These are phyloP conservation scores for Eumeta japonica DNA, from an alignment of 1,140 invertebrate genomes.

Conservation along the genomic window DNA sequence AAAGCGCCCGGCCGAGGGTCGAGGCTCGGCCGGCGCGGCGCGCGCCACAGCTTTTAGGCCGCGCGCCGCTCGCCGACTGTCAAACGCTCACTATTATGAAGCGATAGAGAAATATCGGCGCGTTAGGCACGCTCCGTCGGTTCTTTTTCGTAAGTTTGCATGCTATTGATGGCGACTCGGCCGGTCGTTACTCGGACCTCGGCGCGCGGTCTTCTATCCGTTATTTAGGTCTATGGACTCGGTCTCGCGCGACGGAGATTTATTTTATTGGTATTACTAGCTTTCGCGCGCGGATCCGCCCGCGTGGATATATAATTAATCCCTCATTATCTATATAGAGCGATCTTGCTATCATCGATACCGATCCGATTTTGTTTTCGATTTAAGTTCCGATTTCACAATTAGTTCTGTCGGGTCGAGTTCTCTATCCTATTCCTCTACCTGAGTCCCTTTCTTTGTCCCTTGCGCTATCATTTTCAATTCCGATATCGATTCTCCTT, in stretches of 20 bases:
- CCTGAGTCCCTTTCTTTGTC: too few species aligned
- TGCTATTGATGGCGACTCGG: slow-evolving; percentile 16
- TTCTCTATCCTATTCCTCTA: too few species aligned
- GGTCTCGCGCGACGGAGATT: not conserved
- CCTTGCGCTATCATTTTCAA: too few species aligned
- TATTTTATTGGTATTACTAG: not conserved
- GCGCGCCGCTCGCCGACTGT: slow-evolving; percentile 27
- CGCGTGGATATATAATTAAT: not conserved
- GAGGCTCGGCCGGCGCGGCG: not conserved
- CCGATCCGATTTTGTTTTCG: too few species aligned
- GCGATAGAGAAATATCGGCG: slow-evolving; percentile 29
- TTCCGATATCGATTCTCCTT: too few species aligned
- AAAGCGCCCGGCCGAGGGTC: not conserved
- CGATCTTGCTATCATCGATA: too few species aligned
- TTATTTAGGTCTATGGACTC: not conserved
- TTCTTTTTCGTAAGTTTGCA: slow-evolving; percentile 19
- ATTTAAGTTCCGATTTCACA: too few species aligned
- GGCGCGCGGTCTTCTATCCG: too few species aligned
- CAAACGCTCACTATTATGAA: slow-evolving; percentile 32
- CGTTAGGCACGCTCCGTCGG: slow-evolving; percentile 26
- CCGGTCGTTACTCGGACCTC: slow-evolving; percentile 5
- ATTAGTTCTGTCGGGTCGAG: too few species aligned
- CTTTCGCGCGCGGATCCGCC: not conserved
- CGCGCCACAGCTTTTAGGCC: too few species aligned
- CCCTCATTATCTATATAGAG: too few species aligned